Evolutionary conservation across 2,797 vertebrate species (phyloP).

Genomic region (Aphelocoma californica): DNA sequence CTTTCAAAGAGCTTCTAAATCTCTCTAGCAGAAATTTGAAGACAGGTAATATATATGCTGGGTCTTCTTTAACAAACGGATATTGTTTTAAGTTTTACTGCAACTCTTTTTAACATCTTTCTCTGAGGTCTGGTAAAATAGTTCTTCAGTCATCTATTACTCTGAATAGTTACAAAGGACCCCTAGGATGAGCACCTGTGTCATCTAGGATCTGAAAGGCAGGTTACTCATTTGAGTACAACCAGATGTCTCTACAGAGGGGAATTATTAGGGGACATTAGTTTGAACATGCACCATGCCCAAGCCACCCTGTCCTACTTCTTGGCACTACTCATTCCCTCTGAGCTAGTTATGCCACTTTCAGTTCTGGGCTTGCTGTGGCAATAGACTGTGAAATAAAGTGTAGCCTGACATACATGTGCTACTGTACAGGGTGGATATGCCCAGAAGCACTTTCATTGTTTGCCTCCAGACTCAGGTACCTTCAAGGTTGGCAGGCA

Average conservation of each 20-base stretch:
- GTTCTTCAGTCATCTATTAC: background rate
- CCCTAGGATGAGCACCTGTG: background rate
- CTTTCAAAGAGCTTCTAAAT: background rate
- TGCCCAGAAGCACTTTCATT: background rate
- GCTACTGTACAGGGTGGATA: background rate
- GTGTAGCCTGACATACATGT: background rate
- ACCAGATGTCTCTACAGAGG: background rate
- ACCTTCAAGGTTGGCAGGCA: background rate
- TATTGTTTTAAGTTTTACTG: background rate
- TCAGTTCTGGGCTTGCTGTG: background rate
- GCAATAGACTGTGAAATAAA: background rate
- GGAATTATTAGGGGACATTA: background rate
- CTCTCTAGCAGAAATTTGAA: background rate
- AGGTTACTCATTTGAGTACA: background rate
- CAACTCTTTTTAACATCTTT: background rate
- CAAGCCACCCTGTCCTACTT: background rate
- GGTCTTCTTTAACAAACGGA: background rate
- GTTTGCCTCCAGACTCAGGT: background rate
- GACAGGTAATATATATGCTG: rapidly evolving
- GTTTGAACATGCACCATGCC: background rate
- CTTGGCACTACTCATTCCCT: background rate
- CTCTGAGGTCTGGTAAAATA: background rate
- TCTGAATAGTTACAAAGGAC: background rate
- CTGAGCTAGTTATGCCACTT: background rate
- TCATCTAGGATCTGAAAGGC: background rate